A percentile compares a stretch with the other conserved stretches of the same genome.
Conservation (phyloP, 2,797 vertebrate genomes). For the Synanceia verrucosa region DNA sequence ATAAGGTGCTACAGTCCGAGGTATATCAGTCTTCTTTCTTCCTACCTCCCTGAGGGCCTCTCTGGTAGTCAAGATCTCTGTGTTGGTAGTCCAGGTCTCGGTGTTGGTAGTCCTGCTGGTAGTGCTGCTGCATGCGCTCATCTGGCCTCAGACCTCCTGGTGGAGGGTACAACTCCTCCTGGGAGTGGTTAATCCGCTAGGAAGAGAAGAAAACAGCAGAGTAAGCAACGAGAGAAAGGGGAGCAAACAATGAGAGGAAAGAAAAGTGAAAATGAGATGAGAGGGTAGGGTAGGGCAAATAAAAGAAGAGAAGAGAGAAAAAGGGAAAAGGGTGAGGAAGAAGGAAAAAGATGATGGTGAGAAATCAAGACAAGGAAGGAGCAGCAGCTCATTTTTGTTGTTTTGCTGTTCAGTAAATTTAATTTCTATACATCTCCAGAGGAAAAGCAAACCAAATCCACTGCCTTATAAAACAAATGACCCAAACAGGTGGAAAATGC, state of each 20-base stretch:
- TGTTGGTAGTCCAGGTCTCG: conserved; percentile 73
- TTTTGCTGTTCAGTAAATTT: background rate
- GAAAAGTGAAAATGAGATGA: background rate
- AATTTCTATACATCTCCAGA: background rate
- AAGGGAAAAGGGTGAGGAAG: too few species aligned
- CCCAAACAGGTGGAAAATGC: background rate
- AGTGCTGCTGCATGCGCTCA: conserved; percentile 80
- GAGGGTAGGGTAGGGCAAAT: background rate
- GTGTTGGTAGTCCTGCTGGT: conserved; percentile 75
- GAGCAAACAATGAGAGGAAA: background rate
- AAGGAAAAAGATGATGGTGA: background rate
- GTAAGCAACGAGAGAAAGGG: background rate
- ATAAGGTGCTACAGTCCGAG: background rate
- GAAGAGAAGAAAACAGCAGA: background rate
- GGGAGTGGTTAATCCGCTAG: conserved; percentile 89
- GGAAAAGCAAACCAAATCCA: background rate
- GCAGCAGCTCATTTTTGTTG: background rate
- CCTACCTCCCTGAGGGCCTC: conserved; percentile 66
- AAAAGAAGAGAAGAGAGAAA: too few species aligned
- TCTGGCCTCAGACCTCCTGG: conserved; percentile 75
- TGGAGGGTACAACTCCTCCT: conserved; percentile 89
- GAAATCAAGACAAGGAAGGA: too few species aligned
- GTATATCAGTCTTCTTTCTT: background rate
- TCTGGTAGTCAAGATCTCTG: conserved; percentile 70
- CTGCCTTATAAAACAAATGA: background rate